Conservation (phyloP, 2,113 vertebrate genomes). For the Pluvialis apricaria region DNA sequence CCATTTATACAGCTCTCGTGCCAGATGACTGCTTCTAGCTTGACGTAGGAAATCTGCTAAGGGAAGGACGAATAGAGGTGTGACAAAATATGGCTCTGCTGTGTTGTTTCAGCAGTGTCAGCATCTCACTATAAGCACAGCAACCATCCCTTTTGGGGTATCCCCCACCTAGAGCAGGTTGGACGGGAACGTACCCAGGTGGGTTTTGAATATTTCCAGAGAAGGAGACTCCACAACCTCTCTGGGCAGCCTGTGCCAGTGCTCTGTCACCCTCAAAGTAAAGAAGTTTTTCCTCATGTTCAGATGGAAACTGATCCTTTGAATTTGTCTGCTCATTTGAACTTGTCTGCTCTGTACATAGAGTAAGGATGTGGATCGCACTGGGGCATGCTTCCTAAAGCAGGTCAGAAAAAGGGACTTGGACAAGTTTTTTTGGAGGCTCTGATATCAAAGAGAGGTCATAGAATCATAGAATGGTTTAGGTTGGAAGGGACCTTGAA, state of each 20-base stretch:
- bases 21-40: background rate
- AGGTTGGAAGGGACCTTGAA: too few species aligned
- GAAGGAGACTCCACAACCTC: background rate
- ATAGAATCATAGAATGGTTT: too few species aligned
- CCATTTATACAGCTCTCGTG: background rate
- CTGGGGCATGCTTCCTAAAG: background rate
- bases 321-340: background rate
- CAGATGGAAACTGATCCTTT: background rate
- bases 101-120: background rate
- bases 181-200: background rate
- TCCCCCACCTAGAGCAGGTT: background rate
- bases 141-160: background rate
- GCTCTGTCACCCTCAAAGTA: background rate
- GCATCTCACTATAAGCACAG: background rate
- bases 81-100: background rate
- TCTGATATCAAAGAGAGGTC: background rate
- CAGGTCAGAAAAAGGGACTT: background rate
- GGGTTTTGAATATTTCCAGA: background rate
- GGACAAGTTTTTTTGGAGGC: background rate
- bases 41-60: background rate
- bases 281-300: background rate
- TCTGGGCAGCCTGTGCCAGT: background rate
- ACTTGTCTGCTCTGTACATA: background rate
- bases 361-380: background rate
- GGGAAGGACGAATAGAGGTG: background rate